Evolutionary conservation across 2,888 invertebrate species (phyloP).

Genomic region (Aspidiotus destructor): DNA sequence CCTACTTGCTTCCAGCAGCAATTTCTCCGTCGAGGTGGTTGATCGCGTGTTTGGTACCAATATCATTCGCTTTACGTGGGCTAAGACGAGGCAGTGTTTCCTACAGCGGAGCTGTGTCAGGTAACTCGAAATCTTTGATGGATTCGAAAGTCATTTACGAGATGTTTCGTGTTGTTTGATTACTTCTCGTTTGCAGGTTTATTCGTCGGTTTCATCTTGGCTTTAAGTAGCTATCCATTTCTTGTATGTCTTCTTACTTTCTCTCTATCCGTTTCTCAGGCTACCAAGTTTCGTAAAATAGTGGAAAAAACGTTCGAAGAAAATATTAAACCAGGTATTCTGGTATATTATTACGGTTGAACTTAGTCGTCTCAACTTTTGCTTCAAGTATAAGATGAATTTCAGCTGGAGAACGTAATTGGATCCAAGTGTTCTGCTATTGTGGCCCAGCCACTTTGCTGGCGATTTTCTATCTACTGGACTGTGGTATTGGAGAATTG

Average conservation of each 20-base stretch:
- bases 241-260: slow-evolving; percentile 61
- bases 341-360: too few relatives aligned
- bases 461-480: slow-evolving; percentile 64
- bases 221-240: slow-evolving; percentile 68
- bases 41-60: slow-evolving; percentile 53
- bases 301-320: slow-evolving; percentile 60
- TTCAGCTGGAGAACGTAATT: slow-evolving; percentile 71
- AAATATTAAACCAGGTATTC: slow-evolving; percentile 66
- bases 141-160: too few relatives aligned
- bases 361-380: too few relatives aligned
- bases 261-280: slow-evolving; percentile 69
- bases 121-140: slow-evolving; percentile 40
- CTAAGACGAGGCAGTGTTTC: slow-evolving; percentile 58
- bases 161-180: too few relatives aligned
- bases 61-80: slow-evolving; percentile 57
- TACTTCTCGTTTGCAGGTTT: slow-evolving; percentile 46
- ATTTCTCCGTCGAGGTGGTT: slow-evolving; percentile 57
- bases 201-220: slow-evolving; percentile 63
- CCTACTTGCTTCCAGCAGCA: slow-evolving; percentile 45
- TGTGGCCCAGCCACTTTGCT: slow-evolving; percentile 76
- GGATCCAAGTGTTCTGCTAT: slow-evolving; percentile 84
- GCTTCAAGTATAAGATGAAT: too few relatives aligned
- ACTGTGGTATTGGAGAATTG: slow-evolving; percentile 66
- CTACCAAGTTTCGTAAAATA: slow-evolving; percentile 62
- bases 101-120: slow-evolving; percentile 58